phyloP scores from a whole-genome alignment of 2,797 vertebrate genomes.

The Lacerta viridis region DNA sequence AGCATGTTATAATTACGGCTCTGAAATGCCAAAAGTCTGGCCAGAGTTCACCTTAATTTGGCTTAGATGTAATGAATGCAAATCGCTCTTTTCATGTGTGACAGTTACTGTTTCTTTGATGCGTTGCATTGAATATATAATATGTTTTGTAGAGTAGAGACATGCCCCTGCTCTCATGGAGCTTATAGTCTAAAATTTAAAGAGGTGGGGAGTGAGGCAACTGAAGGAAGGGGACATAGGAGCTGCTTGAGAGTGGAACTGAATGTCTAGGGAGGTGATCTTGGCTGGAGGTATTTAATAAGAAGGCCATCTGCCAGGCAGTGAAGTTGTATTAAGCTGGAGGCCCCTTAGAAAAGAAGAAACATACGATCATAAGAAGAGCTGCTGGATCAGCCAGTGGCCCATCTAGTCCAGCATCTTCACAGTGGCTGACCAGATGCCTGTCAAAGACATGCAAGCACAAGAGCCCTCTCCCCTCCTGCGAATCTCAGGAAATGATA shows the following conservation, averaged over 20 bases:
- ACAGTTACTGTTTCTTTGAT: not conserved
- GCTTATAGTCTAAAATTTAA: not conserved
- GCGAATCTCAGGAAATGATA: not conserved
- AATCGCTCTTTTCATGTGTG: not conserved
- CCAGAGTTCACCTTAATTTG: slow-evolving; percentile 4
- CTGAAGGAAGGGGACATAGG: not conserved
- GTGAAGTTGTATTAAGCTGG: no score
- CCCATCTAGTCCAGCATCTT: no score
- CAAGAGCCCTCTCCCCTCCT: not conserved
- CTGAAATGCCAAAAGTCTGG: not conserved
- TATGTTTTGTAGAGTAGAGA: not conserved
- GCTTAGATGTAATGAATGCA: not conserved
- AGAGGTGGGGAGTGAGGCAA: not conserved
- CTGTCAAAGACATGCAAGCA: no score
- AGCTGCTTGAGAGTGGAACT: not conserved
- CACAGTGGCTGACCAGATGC: no score
- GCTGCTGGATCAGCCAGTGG: no score
- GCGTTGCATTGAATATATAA: no score
- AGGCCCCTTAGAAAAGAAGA: not conserved
- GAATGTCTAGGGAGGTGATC: not conserved
- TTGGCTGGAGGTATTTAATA: not conserved
- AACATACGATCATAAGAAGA: no score
- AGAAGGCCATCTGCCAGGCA: not conserved
- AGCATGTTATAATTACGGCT: not conserved
- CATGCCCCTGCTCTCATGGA: not conserved